phyloP scores from a whole-genome alignment of 2,797 vertebrate genomes.

The Capromys pilorides region DNA sequence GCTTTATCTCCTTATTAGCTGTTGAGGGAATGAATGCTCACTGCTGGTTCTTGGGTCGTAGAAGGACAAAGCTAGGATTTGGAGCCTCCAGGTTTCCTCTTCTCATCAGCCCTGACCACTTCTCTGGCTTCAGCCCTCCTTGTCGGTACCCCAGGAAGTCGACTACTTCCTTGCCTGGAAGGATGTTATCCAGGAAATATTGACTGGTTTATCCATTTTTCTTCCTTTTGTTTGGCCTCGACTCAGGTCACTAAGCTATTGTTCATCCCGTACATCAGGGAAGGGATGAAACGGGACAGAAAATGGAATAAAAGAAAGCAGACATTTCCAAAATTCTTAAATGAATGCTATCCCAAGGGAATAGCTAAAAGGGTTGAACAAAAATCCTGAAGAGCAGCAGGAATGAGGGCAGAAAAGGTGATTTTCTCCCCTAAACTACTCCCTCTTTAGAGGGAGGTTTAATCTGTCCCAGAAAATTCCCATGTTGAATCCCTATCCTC shows the following conservation, averaged over 20 bases:
- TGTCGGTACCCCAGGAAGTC: background rate
- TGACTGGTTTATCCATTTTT: background rate
- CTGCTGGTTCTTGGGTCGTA: background rate
- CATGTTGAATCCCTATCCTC: background rate
- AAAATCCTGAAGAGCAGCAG: background rate
- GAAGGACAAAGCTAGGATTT: background rate
- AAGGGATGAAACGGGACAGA: background rate
- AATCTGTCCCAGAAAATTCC: background rate
- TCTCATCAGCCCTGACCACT: background rate
- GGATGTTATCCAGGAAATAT: background rate
- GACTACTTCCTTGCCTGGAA: background rate
- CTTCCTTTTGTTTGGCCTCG: background rate
- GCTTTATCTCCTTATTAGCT: constrained; percentile 27
- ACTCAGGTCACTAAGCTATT: background rate
- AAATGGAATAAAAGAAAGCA: background rate
- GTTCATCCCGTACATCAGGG: background rate
- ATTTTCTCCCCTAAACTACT: background rate
- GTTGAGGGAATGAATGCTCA: background rate
- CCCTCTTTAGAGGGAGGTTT: background rate
- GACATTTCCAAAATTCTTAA: background rate
- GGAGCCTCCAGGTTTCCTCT: background rate
- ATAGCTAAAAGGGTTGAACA: background rate
- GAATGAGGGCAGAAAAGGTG: background rate
- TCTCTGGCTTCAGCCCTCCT: background rate
- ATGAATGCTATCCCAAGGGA: background rate